These are phyloP conservation scores for Podocnemis expansa DNA, from an alignment of 2,113 vertebrate species.

Conservation along the genomic window DNA sequence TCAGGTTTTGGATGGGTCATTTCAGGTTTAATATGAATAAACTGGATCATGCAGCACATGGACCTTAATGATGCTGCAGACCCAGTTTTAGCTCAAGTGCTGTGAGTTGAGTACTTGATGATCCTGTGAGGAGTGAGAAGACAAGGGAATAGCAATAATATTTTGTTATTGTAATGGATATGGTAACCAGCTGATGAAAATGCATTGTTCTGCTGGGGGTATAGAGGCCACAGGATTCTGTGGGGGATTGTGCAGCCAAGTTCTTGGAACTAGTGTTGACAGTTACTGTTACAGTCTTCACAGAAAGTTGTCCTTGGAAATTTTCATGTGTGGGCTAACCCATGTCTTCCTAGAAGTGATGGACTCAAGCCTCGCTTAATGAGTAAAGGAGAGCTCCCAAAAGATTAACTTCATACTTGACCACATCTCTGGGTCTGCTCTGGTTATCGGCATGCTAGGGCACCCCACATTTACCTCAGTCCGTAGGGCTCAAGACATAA, in stretches of 20 bases:
- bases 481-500: too few relatives aligned
- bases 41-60: neutral
- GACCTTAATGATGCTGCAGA: neutral
- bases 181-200: neutral
- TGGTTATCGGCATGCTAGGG: too few relatives aligned
- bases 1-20: neutral
- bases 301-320: neutral
- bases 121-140: neutral
- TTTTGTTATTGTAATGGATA: neutral
- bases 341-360: neutral
- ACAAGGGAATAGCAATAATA: neutral
- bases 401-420: neutral
- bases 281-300: neutral
- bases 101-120: neutral
- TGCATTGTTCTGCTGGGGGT: neutral
- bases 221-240: neutral
- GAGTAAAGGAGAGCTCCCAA: neutral
- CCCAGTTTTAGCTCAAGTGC: neutral
- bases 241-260: neutral
- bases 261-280: neutral
- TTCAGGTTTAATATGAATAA: neutral
- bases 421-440: neutral
- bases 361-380: neutral
- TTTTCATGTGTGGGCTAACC: neutral
- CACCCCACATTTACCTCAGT: too few relatives aligned